Evolutionary conservation across 92 coral and sea anemone species (phyloP), one percentile per base, ranked within the genome.

Genomic region (Palythoa grandiflora): DNA sequence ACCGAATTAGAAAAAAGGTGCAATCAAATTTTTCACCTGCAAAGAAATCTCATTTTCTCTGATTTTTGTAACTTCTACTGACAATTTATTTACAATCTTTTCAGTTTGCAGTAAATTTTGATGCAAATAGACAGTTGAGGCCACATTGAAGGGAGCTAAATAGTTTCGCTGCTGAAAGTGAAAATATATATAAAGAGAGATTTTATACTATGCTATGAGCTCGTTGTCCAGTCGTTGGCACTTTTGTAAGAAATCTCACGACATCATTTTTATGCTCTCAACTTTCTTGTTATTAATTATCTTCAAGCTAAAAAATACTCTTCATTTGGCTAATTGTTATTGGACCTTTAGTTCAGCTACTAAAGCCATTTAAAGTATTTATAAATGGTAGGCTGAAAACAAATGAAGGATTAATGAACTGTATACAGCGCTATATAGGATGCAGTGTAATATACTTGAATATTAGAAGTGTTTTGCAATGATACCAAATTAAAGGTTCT

Each of bases 311-410:
- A 11, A 68, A 68, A 9, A 35, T 36, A 70, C 14, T 70, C 0
- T 70, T 10, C 38, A 36, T 70, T 70, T 70, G 16, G 40, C 38
- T 36, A 20, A 70, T 8, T 35, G 75, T 70, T 77, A 35, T 54
- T 77, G 50, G 83, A 16, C 48, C 60, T 77, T 7, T 3, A 5
- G 28, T 47, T 15, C 48, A 28, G 53, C 54, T 76, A 47, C 68
- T 53, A 77, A 11, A 52, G 19, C 19, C 83, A 47, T 54, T 38
- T 53, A 77, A 21, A 77, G 83, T 75, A 75, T 75, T 75, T 53
- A 75, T 50, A 52, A 77, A 51, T 39, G 81, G 47, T 59, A 11
- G 19, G 13, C 61, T 75, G 80, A 20, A 77, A 77, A 21, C 48
- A 77, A 6, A 21, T 54, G 9, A 36, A 1, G 54, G 59, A 2